Percentiles rank a stretch among this genome's conserved stretches.
phyloP scores from a whole-genome alignment of 64 coral and sea anemone species.

The Orbicella faveolata region DNA sequence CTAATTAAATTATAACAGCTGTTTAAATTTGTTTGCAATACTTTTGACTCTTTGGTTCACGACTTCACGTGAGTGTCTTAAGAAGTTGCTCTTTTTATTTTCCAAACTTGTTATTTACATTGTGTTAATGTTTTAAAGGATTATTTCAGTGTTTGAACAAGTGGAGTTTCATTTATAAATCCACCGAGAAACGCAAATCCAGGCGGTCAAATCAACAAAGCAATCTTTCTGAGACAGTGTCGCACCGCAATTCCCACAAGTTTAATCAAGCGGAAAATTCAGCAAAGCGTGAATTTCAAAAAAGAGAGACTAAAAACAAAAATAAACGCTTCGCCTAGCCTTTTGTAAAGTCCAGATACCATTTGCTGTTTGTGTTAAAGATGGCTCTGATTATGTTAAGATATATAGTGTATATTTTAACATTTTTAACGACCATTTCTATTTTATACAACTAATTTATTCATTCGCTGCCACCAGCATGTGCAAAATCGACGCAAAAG shows the following conservation, averaged over 20 bases:
- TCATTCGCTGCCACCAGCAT: slow-evolving; percentile 37
- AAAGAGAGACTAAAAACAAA: slow-evolving; percentile 12
- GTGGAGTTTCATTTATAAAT: slow-evolving; percentile 32
- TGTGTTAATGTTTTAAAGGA: slow-evolving; percentile 29
- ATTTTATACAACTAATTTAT: slow-evolving; percentile 48
- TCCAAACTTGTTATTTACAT: slow-evolving; percentile 14
- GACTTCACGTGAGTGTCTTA: not conserved
- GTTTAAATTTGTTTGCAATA: not conserved
- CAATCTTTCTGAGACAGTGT: not conserved
- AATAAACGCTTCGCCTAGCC: slow-evolving; percentile 22
- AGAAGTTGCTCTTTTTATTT: not conserved
- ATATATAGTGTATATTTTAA: slow-evolving; percentile 52
- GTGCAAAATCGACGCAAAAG: slow-evolving; percentile 43
- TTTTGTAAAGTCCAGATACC: slow-evolving; percentile 25
- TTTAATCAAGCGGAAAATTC: slow-evolving; percentile 44
- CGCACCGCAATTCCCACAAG: slow-evolving; percentile 10
- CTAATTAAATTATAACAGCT: slow-evolving; percentile 16
- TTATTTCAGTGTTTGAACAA: slow-evolving; percentile 4
- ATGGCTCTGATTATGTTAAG: slow-evolving; percentile 20
- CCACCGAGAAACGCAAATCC: slow-evolving; percentile 46
- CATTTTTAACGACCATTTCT: slow-evolving; percentile 21
- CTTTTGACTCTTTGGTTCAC: not conserved
- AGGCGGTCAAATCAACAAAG: not conserved
- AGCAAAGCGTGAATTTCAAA: slow-evolving; percentile 29
- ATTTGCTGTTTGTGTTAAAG: slow-evolving; percentile 6